Conservation (phyloP, 2,797 vertebrate species). For the Lutjanus campechanus region DNA sequence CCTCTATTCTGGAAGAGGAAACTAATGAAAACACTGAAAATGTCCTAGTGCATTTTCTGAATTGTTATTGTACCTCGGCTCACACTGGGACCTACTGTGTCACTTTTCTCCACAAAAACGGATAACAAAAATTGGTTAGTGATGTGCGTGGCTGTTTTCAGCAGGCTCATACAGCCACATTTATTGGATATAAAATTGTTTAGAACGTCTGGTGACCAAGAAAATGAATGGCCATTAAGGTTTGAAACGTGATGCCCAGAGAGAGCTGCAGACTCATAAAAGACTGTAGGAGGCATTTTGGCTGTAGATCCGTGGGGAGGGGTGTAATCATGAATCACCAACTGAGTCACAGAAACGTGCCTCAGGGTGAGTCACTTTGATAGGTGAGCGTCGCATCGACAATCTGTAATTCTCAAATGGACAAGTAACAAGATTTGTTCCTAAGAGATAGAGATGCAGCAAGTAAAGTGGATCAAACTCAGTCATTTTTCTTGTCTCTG, state of each 20-base stretch:
- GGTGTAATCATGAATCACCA: constrained; percentile 36
- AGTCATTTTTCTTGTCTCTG: constrained; percentile 3
- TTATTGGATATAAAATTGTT: constrained; percentile 35
- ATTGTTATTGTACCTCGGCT: background rate
- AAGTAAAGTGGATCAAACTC: constrained; percentile 46
- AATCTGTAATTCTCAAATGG: constrained; percentile 70
- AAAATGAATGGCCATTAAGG: constrained; percentile 8
- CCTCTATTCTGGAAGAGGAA: background rate
- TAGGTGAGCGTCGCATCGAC: constrained; percentile 38
- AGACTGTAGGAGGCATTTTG: constrained; percentile 25
- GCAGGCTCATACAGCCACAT: background rate
- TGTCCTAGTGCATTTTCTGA: background rate
- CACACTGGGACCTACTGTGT: background rate
- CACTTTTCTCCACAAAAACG: constrained; percentile 1
- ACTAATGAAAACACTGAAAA: constrained; percentile 1
- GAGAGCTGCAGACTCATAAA: constrained; percentile 14
- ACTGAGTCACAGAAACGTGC: constrained; percentile 66
- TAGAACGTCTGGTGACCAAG: constrained; percentile 19
- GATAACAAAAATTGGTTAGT: constrained; percentile 50
- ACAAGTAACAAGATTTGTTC: constrained; percentile 67
- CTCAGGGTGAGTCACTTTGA: constrained; percentile 69
- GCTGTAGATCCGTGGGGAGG: background rate
- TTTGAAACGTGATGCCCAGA: background rate
- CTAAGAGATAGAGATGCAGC: constrained; percentile 36
- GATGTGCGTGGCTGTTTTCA: constrained; percentile 39